Conservation (phyloP, 2,797 vertebrate species). For the Anas georgica region DNA sequence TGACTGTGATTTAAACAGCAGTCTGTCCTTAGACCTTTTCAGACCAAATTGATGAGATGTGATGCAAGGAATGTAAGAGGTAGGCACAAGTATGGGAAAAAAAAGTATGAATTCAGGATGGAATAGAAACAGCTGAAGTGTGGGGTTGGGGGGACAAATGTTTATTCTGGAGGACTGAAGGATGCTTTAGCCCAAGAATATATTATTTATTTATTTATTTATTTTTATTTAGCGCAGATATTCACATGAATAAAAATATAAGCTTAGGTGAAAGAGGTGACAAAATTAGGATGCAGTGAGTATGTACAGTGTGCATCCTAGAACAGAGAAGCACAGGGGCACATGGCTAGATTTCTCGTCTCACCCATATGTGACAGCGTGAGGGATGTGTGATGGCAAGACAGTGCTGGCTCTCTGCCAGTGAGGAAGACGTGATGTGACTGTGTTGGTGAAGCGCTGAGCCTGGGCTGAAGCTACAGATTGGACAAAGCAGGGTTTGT, state of each 20-base stretch:
- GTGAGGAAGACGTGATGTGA: not conserved
- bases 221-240: not conserved
- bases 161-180: not conserved
- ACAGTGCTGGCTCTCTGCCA: not conserved
- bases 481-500: not conserved
- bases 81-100: not conserved
- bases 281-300: not conserved
- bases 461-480: not conserved
- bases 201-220: not conserved
- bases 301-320: not conserved
- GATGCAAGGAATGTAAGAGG: not conserved
- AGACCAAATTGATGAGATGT: not conserved
- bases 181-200: not conserved
- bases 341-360: rapidly evolving
- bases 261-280: not conserved
- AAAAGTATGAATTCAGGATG: not conserved
- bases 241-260: rapidly evolving
- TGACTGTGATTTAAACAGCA: not conserved
- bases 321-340: rapidly evolving
- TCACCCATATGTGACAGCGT: rapidly evolving
- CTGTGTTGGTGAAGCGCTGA: not conserved
- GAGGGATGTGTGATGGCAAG: not conserved
- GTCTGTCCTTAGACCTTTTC: not conserved
- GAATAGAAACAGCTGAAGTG: not conserved
- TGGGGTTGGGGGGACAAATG: not conserved